phyloP scores from a whole-genome alignment of 2,888 invertebrate genomes.

The Seira ritae region DNA sequence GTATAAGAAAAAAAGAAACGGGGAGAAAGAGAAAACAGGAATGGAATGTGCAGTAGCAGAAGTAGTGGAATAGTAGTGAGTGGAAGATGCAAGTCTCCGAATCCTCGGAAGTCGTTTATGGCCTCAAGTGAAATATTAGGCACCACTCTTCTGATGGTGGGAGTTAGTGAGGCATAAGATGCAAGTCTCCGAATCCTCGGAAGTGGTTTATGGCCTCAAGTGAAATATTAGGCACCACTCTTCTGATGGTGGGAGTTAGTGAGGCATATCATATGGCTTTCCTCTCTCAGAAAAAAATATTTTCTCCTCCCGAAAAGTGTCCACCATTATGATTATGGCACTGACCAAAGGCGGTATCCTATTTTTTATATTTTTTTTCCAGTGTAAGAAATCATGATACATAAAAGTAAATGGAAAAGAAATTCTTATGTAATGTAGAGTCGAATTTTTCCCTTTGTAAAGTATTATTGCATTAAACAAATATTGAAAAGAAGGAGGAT shows the following conservation, averaged over 20 bases:
- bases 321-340: slow-evolving; percentile 41
- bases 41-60: slow-evolving; percentile 2
- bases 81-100: slow-evolving; percentile 34
- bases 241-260: slow-evolving; percentile 37
- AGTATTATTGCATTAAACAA: too few species aligned
- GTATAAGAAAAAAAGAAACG: not conserved
- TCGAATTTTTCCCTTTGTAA: too few species aligned
- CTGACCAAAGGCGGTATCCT: slow-evolving; percentile 31
- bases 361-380: slow-evolving; percentile 41
- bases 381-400: too few species aligned
- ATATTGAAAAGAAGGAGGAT: too few species aligned
- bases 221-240: slow-evolving; percentile 48
- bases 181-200: slow-evolving; percentile 44
- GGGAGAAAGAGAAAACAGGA: not conserved
- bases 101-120: slow-evolving; percentile 47
- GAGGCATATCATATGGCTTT: slow-evolving; percentile 51
- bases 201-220: slow-evolving; percentile 44
- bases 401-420: too few species aligned
- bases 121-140: slow-evolving; percentile 46
- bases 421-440: too few species aligned
- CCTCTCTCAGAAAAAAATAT: slow-evolving; percentile 33
- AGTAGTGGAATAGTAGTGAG: slow-evolving; percentile 10
- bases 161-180: slow-evolving; percentile 46
- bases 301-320: slow-evolving; percentile 29
- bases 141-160: slow-evolving; percentile 38